Evolutionary conservation across 2,888 invertebrate species (phyloP), one percentile per base, ranked within the genome.

Genomic region (Lasioglossum vierecki): DNA sequence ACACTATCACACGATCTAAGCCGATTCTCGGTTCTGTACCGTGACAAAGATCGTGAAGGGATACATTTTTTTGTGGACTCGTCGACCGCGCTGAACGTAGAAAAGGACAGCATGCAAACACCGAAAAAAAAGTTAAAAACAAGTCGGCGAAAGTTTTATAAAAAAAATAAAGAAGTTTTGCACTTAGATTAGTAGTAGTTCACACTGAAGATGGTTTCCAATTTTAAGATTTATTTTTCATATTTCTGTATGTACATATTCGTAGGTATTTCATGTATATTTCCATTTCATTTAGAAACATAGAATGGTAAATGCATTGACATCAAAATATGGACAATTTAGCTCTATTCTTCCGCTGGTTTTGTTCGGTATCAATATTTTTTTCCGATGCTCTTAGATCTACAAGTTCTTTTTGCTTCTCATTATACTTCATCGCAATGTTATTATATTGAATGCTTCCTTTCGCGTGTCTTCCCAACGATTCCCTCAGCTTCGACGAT

Each of bases 321-420:
- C 81, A 89, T 95, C 96, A 98, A 96, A 98, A 98, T 89, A 97
- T 96, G 71, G 97, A 96, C 95, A 98, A 96, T 95, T 98, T 98
- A 90, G 97, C 97, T 94, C 97, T 97, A 92, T 97, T 97, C 89
- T 96, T 97, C 87, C 98, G 96, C 72, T 96, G 96, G 90, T 95
- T 96, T 92, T 98, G 97, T 95, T 98, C 98, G 86, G 96, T 96
- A 70, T 96, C 95, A 82, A 98, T 96, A 90, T 96, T 96, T 75
- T 95, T 96, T 87, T 97, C 97, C 77, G 96, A 96, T 53, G 95
- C 95, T 89, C 95, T 96, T 44, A 98, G 95, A 11, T 94, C 93
- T n/a, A 95, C 94, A 0, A 98, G 94, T 92, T 97, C 97, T 85
- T 95, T 96, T 91, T 96, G 96, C 93, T 96, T 97, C n/a, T 95